Evolutionary conservation across 2,888 invertebrate genomes (phyloP), one percentile per base, ranked within the genome.

Genomic region (Epiblema foenella): DNA sequence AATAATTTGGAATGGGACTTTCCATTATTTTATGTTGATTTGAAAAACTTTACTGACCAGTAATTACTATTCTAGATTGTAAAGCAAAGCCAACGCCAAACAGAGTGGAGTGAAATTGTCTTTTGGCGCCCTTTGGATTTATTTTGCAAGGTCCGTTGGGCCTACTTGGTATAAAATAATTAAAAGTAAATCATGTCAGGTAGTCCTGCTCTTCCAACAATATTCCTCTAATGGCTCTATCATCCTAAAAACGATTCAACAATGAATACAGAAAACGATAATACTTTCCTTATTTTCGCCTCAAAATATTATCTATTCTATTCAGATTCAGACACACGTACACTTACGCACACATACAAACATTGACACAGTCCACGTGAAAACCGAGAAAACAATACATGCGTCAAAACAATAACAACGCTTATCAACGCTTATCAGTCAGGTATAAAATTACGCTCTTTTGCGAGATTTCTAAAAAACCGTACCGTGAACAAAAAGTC

Each of bases 351-450:
- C 49, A 49, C 60, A 49, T 5, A 1, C 9, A 60, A 2, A 37
- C 33, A 57, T n/a, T 12, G n/a, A 54, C 67, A 70, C 54, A n/a
- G 24, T 17, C 11, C 24, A 20, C 37, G 65, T 46, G 37, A 59
- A 74, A 73, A 66, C 59, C 72, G 66, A 11, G 65, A 68, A 51
- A 57, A 57, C 69, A 68, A 51, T 52, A 57, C 69, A 68, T 49
- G 70, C 73, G 69, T 67, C 72, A 75, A 62, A 78, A 78, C 76
- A 78, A 78, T 75, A 78, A 78, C 75, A 78, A 51, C 54, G 66
- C 74, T 73, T 76, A 78, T 78, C 59, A 58, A 18, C 39, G 15
- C 33, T 66, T 65, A 46, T 62, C 68, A 67, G 69, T 56, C 56
- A 70, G 33, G 11, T n/a, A 33, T n/a, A 18, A 58, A 18, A 58